Percentiles rank a stretch among this genome's conserved stretches.
Evolutionary conservation across 2,797 vertebrate genomes (phyloP).

Genomic region (Taenioides sp.): DNA sequence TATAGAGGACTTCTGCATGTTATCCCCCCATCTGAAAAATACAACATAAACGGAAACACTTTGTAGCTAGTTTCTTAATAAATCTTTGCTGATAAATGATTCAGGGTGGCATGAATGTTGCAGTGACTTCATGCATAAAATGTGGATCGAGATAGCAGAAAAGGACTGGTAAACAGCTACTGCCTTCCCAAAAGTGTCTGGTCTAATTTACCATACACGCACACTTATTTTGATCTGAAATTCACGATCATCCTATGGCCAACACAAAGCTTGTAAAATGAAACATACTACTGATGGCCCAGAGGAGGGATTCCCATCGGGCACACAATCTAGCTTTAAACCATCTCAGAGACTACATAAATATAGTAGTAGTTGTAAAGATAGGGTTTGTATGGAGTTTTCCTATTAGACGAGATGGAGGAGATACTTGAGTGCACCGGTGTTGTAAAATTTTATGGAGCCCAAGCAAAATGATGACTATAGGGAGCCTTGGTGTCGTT

Average conservation of each 20-base stretch:
- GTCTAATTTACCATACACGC: conserved; percentile 20
- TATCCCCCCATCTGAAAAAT: conserved; percentile 25
- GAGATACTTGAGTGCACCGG: conserved; percentile 30
- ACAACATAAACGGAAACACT: conserved; percentile 21
- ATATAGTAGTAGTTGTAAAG: conserved; percentile 6
- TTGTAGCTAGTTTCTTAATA: conserved; percentile 20
- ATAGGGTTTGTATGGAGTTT: conserved; percentile 15
- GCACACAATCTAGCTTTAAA: conserved; percentile 15
- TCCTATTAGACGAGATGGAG: conserved; percentile 32
- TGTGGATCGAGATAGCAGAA: conserved; percentile 2
- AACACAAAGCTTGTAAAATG: conserved; percentile 21
- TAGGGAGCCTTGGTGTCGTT: conserved; percentile 3
- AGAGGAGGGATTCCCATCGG: conserved; percentile 22
- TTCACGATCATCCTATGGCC: conserved; percentile 13
- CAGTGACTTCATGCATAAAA: conserved; percentile 15
- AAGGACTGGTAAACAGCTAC: conserved; percentile 12
- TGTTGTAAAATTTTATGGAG: conserved; percentile 25
- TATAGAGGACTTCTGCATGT: conserved; percentile 21
- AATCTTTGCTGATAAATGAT: conserved; percentile 34
- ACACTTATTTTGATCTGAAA: conserved; percentile 4
- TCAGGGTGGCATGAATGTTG: conserved; percentile 27
- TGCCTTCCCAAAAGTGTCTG: conserved; percentile 20
- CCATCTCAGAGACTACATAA: conserved; percentile 1
- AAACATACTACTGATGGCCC: conserved; percentile 19
- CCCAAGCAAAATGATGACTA: not conserved